Percentiles rank a stretch among this genome's conserved stretches.
These are phyloP conservation scores for Brachystomella parvula DNA, from an alignment of 1,140 invertebrate genomes.

Conservation along the genomic window DNA sequence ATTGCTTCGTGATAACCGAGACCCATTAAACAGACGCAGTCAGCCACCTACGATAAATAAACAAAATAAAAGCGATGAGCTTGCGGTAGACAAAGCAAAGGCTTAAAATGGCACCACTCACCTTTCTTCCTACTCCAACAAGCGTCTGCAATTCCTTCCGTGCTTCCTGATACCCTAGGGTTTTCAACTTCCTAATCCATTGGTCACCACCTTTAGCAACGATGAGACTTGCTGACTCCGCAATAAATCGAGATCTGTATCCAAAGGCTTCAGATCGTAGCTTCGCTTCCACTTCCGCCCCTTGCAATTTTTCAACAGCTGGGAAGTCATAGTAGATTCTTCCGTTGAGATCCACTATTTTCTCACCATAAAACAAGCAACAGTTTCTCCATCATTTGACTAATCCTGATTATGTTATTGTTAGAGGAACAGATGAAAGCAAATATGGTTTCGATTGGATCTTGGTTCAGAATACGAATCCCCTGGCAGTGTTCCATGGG, in stretches of 20 bases:
- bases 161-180: conserved; percentile 62
- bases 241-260: conserved; percentile 81
- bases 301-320: conserved; percentile 54
- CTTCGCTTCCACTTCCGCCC: conserved; percentile 54
- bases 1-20: conserved; percentile 78
- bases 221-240: conserved; percentile 61
- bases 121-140: conserved; percentile 81
- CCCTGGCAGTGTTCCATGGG: conserved; percentile 57
- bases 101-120: conserved; percentile 40
- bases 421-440: conserved; percentile 96
- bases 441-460: conserved; percentile 86
- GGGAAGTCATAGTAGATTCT: conserved; percentile 73
- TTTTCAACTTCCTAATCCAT: conserved; percentile 64
- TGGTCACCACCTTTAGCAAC: conserved; percentile 54
- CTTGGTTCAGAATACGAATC: conserved; percentile 83
- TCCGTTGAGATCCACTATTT: conserved; percentile 60
- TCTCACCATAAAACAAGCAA: conserved; percentile 68
- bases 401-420: conserved; percentile 86
- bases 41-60: conserved; percentile 66
- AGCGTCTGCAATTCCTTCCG: conserved; percentile 64
- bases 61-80: conserved; percentile 24
- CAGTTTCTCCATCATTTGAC: conserved; percentile 83
- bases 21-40: conserved; percentile 97
- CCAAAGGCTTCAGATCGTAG: conserved; percentile 78
- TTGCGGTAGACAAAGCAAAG: conserved; percentile 6